Evolutionary conservation across 2,113 vertebrate species (phyloP), one percentile per base, ranked within the genome.

Genomic region (Actenoides hombroni): DNA sequence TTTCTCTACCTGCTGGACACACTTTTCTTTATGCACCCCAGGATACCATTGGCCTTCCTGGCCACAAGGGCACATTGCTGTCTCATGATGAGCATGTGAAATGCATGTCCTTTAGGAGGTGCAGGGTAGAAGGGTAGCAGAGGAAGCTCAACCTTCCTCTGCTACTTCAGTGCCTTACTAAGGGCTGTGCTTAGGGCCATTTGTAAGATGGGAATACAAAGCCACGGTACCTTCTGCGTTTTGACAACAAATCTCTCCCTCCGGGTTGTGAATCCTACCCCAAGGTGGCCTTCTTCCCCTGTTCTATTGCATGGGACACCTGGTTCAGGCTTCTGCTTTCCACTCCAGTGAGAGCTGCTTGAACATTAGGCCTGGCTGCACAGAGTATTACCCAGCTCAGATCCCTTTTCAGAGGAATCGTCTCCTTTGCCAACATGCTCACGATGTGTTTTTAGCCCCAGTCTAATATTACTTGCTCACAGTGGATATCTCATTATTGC

Each of bases 401-500:
- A 51, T 71, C 33, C 51, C 65, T 82, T 61, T 71, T 48, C 65
- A 69, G 77, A 85, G 73, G 69, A 79, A 57, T 35, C 0, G 0
- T 61, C 57, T 81, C 33, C 69, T 92, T 89, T 91, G 86, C 65
- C 77, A 84, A 25, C 16, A 46, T 3, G 24, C 26, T 95, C 48
- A 42, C 59, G 44, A 5, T n/a, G 44, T 71, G 48, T 71, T 94
- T 84, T 51, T 64, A 92, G 77, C 81, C 65, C 28, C 57, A 53
- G 81, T 75, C 39, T 93, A 67, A 13, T 74, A 80, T 70, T 77
- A 29, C 40, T 92, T 81, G 56, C 68, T 92, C 42, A 31, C 49
- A 86, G 83, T 29, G 68, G 83, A 57, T 74, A 56, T 44, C 80
- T 92, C 53, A 53, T 92, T 95, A 91, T 94, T 95, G 61, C 86